Conservation (phyloP, 2,888 invertebrate genomes). For the Agriotes lineatus region DNA sequence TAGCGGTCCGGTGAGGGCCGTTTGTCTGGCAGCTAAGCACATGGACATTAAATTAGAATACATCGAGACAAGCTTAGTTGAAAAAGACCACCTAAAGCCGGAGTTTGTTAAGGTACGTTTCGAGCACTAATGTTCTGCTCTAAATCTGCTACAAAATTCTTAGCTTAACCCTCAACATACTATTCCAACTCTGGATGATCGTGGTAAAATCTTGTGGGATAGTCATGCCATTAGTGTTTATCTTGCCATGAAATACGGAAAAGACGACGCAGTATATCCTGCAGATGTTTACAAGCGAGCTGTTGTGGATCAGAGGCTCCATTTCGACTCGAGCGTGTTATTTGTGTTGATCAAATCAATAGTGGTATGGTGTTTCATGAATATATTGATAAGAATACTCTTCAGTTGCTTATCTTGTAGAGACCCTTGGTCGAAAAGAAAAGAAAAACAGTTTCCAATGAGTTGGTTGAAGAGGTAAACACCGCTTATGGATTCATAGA, state of each 20-base stretch:
- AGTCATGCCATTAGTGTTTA: slow-evolving; percentile 75
- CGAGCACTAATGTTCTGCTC: background rate
- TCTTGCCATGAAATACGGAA: slow-evolving; percentile 70
- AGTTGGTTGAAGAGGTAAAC: slow-evolving; percentile 28
- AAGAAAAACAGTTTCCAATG: slow-evolving; percentile 7
- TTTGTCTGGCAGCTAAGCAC: slow-evolving; percentile 65
- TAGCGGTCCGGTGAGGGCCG: slow-evolving; percentile 68
- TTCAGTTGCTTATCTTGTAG: slow-evolving; percentile 60
- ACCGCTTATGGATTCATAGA: slow-evolving; percentile 67
- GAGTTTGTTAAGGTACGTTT: slow-evolving; percentile 62
- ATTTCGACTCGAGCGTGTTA: slow-evolving; percentile 68
- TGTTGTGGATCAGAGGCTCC: slow-evolving; percentile 67
- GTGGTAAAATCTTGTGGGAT: slow-evolving; percentile 69
- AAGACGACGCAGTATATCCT: slow-evolving; percentile 69
- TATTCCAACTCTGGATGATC: slow-evolving; percentile 72
- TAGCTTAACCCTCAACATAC: slow-evolving; percentile 75
- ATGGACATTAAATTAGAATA: slow-evolving; percentile 65
- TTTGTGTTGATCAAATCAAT: slow-evolving; percentile 67
- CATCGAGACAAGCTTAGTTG: slow-evolving; percentile 62
- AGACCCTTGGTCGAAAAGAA: slow-evolving; percentile 55
- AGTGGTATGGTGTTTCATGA: slow-evolving; percentile 67
- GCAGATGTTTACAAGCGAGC: slow-evolving; percentile 66
- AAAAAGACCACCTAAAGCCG: slow-evolving; percentile 62
- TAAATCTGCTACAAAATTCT: background rate
- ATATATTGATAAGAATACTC: background rate